Base-by-base conservation (phyloP, 2,797 vertebrate genomes). In the Orestias chungarensis region DNA sequence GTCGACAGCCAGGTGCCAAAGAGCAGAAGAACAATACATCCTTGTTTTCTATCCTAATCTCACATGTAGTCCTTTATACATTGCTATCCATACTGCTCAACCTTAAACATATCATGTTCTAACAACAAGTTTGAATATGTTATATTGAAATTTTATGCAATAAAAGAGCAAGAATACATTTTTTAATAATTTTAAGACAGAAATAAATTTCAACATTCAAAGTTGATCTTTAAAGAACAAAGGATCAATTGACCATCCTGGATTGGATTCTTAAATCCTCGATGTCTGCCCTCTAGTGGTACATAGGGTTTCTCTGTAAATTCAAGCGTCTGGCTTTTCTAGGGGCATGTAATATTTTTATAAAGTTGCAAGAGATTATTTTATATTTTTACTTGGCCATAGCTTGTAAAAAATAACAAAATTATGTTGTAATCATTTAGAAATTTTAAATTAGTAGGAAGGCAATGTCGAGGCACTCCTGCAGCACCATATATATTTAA, bases 1-100 rank as follows among this genome's bases (percentile, higher is more conserved):
- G 89, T 91, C 87, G 90, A 86, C 81, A 81, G 62, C 61, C 74
- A 87, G 52, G 84, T 46, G 73, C 66, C 73, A 85, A 17, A 64
- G 67, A 82, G 68, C 70, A 71, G 33, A 59, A 11, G 11, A 44
- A 76, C 17, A 49, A 27, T 12, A 67, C n/a, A 27, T 1, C 2
- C n/a, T 33, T 50, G 29, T 44, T 27, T 67, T 20, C 0, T 38
- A n/a, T 9, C 31, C 5, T 40, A 15, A 50, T 54, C 15, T 27
- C 5, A 17, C 20, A 49, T 14, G 35, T 47, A 23, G 3, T 57
- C 18, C 57, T 61, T 61, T 12, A 61, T 23, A 38, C 57, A 62
- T 10, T 62, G 59, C 59, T 14, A 40, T 62, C 11, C 20, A 15
- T 62, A 62, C 20, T 11, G n/a, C 59, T 25, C 14, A 15, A 40